These are phyloP conservation scores for Rosalia funebris DNA, from an alignment of 2,888 invertebrate species.

Conservation along the genomic window DNA sequence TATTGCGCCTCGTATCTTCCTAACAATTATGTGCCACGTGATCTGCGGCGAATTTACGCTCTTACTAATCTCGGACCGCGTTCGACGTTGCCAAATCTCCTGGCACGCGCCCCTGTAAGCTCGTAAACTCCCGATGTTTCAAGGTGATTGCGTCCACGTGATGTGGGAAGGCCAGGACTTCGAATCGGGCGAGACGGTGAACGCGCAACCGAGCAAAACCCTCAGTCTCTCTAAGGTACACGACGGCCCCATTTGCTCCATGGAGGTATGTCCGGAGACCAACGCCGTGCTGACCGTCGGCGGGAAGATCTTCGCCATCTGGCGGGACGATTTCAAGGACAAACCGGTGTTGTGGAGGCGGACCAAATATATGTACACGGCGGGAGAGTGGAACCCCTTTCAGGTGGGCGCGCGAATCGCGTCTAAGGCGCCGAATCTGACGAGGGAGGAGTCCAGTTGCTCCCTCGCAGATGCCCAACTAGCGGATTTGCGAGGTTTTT, in stretches of 20 bases:
- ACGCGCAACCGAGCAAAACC: conserved; percentile 72
- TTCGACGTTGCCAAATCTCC: too few species aligned
- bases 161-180: conserved; percentile 78
- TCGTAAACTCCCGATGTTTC: too few species aligned
- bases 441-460: too few species aligned
- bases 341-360: conserved; percentile 76
- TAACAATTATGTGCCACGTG: too few species aligned
- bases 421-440: too few species aligned
- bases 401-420: conserved; percentile 30
- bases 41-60: too few species aligned
- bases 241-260: conserved; percentile 72
- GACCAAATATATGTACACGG: conserved; percentile 69
- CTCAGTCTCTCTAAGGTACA: conserved; percentile 66
- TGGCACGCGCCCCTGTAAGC: too few species aligned
- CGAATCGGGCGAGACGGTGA: conserved; percentile 70
- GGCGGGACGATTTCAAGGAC: conserved; percentile 68
- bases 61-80: too few species aligned
- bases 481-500: too few species aligned
- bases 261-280: conserved; percentile 25
- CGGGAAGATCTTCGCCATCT: conserved; percentile 59
- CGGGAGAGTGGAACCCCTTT: conserved; percentile 74
- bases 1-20: too few species aligned
- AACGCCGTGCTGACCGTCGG: conserved; percentile 50
- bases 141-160: conserved; percentile 60
- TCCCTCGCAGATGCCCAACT: too few species aligned